phyloP scores from a whole-genome alignment of 2,797 vertebrate species.

The Petrocephalus sullivani region DNA sequence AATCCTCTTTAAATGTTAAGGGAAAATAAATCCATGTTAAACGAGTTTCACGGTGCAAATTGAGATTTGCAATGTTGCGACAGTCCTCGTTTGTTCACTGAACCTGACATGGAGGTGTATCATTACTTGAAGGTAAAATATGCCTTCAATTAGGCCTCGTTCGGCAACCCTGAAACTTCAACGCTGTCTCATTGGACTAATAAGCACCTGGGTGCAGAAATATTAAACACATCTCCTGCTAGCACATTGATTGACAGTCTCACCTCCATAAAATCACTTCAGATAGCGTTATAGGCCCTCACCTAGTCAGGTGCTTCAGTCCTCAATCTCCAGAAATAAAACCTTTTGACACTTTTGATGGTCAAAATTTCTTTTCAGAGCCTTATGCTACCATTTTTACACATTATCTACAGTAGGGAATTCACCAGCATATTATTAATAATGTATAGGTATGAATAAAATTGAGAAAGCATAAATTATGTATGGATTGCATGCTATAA shows the following conservation, averaged over 20 bases:
- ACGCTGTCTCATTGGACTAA: background rate
- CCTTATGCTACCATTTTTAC: background rate
- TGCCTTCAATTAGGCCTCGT: background rate
- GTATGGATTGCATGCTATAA: background rate
- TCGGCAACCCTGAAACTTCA: background rate
- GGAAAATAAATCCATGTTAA: background rate
- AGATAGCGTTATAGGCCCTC: background rate
- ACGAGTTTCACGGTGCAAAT: background rate
- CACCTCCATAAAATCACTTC: background rate
- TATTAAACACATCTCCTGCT: background rate
- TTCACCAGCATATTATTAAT: background rate
- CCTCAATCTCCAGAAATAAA: background rate
- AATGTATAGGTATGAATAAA: constrained; percentile 10
- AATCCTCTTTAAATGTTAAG: background rate
- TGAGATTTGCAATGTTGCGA: background rate
- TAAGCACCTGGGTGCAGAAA: background rate
- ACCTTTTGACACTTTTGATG: background rate
- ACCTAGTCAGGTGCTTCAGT: background rate
- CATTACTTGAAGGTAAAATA: background rate
- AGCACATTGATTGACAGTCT: constrained; percentile 17
- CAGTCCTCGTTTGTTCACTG: constrained; percentile 21
- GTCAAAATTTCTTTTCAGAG: background rate
- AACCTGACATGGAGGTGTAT: background rate
- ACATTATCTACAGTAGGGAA: background rate
- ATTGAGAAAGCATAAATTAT: background rate